These are phyloP conservation scores for Scaptomyza graminum DNA, from an alignment of 1,140 invertebrate genomes.

Conservation along the genomic window DNA sequence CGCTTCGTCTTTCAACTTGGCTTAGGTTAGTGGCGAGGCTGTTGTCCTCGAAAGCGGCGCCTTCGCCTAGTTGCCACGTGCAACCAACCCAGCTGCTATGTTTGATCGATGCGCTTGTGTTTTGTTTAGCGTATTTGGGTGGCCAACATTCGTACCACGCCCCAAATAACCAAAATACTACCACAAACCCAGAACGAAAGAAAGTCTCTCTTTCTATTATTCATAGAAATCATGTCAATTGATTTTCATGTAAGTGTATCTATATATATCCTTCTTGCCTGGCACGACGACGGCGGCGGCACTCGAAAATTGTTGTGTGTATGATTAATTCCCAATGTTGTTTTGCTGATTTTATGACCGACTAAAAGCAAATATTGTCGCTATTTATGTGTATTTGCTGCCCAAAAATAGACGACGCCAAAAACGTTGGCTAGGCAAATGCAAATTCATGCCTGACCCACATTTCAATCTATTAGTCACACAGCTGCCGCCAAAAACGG, in stretches of 20 bases:
- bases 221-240: constrained; percentile 73
- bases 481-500: constrained; percentile 43
- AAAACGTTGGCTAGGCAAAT: constrained; percentile 58
- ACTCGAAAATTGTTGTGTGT: constrained; percentile 35
- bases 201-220: constrained; percentile 38
- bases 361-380: constrained; percentile 51
- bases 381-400: constrained; percentile 16
- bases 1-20: constrained; percentile 71
- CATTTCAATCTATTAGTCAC: constrained; percentile 74
- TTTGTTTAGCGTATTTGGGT: constrained; percentile 78
- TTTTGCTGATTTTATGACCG: constrained; percentile 72
- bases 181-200: constrained; percentile 19
- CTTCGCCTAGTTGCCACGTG: constrained; percentile 9
- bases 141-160: constrained; percentile 73
- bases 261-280: constrained; percentile 33
- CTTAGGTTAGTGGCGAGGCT: constrained; percentile 71
- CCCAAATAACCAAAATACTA: constrained; percentile 39
- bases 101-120: constrained; percentile 64
- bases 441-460: constrained; percentile 82
- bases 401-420: constrained; percentile 60
- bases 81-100: constrained; percentile 16
- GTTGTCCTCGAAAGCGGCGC: constrained; percentile 40
- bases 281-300: constrained; percentile 48
- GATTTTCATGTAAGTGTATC: no score
- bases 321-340: constrained; percentile 76